Base-by-base conservation (phyloP, 30 jellyfish, hydroid and myxozoan species). In the Hydra vulgaris region DNA sequence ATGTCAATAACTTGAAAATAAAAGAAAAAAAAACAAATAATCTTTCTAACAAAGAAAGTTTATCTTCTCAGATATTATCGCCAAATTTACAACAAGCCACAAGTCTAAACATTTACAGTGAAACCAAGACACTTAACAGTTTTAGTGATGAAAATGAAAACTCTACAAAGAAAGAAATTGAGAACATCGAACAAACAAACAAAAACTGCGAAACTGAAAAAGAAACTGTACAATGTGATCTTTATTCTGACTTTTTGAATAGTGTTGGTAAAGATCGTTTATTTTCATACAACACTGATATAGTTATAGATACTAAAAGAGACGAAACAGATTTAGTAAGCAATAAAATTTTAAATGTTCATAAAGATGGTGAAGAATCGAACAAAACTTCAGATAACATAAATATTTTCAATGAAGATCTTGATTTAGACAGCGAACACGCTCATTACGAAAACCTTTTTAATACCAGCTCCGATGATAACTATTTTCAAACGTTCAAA, bases 401-500 rank as follows among this genome's bases (percentile, higher is more conserved):
- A 0, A 80, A 53, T 27, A 80, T 67, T 23, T 80, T 70, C 66
- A 18, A 55, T 23, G 87, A 70, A 68, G 83, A 80, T 21, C 81
- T 70, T 24, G 87, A 80, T 52, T 66, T 80, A 40, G 66, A 26
- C 3, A 78, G 54, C 18, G 85, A 78, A 17, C 85, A 78, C 74
- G 73, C 23, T 5, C 70, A 66, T 66, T 80, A 80, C 26, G 87
- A 80, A 25, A 80, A 80, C 27, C 70, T 80, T 27, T 80, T 80
- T 55, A 80, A 80, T 72, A 79, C 73, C 22, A 80, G 71, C 81
- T 80, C 87, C 17, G 87, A 80, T 24, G 87, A 80, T 18, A 82
- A 80, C 26, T 80, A 80, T 26, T 80, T 80, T 27, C 87, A 80
- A 80, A 74, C 87, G 8, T 80, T 80, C 71, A 80, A 70, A 53